Evolutionary conservation across 1,140 invertebrate species (phyloP).

Genomic region (Paraescarpia echinospica): DNA sequence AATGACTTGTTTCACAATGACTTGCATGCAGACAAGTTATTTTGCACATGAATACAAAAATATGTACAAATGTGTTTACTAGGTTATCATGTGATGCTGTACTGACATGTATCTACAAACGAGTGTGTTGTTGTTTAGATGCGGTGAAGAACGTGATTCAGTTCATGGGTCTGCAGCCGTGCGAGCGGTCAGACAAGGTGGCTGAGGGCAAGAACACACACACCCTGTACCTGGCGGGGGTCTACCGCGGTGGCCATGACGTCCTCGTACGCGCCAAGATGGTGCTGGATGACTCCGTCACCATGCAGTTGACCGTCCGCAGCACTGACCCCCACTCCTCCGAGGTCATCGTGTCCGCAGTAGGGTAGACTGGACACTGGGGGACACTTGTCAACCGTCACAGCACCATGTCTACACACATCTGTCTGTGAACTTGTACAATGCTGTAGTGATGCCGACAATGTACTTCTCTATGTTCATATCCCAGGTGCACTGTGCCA

Average conservation of each 20-base stretch:
- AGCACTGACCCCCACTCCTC: slow-evolving; percentile 67
- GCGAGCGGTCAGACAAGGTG: slow-evolving; percentile 83
- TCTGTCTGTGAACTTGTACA: neutral
- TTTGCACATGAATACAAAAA: neutral
- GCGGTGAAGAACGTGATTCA: slow-evolving; percentile 84
- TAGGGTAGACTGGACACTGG: slow-evolving; percentile 37
- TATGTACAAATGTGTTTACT: neutral
- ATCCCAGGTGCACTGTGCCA: too few relatives aligned
- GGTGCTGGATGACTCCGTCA: slow-evolving; percentile 66
- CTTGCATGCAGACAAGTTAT: neutral
- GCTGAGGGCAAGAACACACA: slow-evolving; percentile 80
- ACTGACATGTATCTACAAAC: neutral
- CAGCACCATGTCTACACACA: neutral
- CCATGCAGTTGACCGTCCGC: slow-evolving; percentile 72
- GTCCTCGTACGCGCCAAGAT: slow-evolving; percentile 70
- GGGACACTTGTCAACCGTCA: neutral
- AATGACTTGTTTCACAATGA: neutral
- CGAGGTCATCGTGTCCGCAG: slow-evolving; percentile 71
- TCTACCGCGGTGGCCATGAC: slow-evolving; percentile 86
- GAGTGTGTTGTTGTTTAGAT: slow-evolving; percentile 59
- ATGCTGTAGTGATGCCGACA: too few relatives aligned
- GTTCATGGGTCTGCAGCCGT: slow-evolving; percentile 85
- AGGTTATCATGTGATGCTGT: neutral
- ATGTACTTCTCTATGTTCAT: too few relatives aligned
- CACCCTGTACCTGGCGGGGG: slow-evolving; percentile 76